Evolutionary conservation across 2,888 invertebrate species (phyloP), one percentile per base, ranked within the genome.

Genomic region (Sthenelais limicola): DNA sequence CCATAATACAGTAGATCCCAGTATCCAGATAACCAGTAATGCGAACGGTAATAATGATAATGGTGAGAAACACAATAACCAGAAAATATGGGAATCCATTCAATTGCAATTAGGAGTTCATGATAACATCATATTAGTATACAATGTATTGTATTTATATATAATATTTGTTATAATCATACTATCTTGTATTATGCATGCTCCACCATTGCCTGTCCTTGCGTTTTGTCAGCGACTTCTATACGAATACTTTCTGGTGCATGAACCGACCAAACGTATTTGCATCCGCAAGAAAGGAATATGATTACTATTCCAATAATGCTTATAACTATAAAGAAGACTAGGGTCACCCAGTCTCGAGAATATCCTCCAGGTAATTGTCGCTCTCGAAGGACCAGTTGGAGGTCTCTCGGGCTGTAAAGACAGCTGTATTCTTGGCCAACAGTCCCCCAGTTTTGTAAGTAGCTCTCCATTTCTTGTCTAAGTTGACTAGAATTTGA

Each of bases 191-290:
- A 3, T 30, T 52, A 7, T 28, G 56, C 56, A 24, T 62, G 62
- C 18, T 35, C 35, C 62, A 62, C 62, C 62, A 62, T 62, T 5
- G 62, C 62, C 62, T 62, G 62, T 24, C 26, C 62, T 24, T 62
- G 62, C 38, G 62, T 43, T 26, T 38, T 62, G 26, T 62, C 62
- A 12, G 62, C 62, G 2, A 62, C 38, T 24, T 62, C 62, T 15
- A 62, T 62, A 28, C 62, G 62, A 24, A 62, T 62, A 21, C 62
- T 62, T 43, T 62, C 62, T 1, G 62, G 62, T 5, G 62, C 62
- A 24, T 62, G 62, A 15, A 43, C 35, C 9, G 62, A 62, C 62
- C 62, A 62, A 3, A 43, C 43, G 24, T 62, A 62, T 21, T 62
- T 62, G 18, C 62, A 62, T 1, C 62, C 62, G 21, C 62, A 62